Evolutionary conservation across 2,888 invertebrate species (phyloP).

Genomic region (Nezara viridula): DNA sequence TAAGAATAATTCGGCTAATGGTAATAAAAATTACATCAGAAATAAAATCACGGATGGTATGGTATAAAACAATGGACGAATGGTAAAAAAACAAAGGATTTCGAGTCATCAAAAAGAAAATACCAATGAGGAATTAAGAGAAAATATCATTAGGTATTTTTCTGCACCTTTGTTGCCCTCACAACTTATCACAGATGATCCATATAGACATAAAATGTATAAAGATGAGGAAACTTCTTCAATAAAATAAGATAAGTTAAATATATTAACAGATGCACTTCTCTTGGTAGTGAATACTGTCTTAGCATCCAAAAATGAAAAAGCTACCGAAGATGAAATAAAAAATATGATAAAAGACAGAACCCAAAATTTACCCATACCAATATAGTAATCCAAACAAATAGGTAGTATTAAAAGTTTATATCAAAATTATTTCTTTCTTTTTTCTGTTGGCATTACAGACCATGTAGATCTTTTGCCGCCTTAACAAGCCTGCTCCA

Average conservation of each 20-base stretch:
- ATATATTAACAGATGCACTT: neutral
- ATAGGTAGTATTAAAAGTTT: neutral
- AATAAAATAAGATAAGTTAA: neutral
- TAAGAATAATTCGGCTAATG: neutral
- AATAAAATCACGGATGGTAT: neutral
- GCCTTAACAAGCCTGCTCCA: too few species aligned
- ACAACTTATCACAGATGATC: neutral
- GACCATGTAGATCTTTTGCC: too few species aligned
- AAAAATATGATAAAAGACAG: neutral
- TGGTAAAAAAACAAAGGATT: neutral
- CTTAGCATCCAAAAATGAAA: neutral
- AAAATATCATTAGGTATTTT: neutral
- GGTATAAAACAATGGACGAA: neutral
- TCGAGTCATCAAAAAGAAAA: neutral
- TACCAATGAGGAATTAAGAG: neutral
- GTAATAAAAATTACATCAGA: neutral
- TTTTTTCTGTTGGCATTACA: too few species aligned
- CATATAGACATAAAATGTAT: neutral
- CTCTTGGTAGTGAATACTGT: neutral
- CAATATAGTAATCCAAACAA: neutral
- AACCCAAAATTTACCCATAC: neutral
- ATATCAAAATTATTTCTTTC: neutral
- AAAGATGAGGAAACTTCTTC: neutral
- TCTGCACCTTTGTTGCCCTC: neutral
- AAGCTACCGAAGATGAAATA: neutral